Conservation (phyloP, 2,888 invertebrate genomes). For the Dendrolimus houi region DNA sequence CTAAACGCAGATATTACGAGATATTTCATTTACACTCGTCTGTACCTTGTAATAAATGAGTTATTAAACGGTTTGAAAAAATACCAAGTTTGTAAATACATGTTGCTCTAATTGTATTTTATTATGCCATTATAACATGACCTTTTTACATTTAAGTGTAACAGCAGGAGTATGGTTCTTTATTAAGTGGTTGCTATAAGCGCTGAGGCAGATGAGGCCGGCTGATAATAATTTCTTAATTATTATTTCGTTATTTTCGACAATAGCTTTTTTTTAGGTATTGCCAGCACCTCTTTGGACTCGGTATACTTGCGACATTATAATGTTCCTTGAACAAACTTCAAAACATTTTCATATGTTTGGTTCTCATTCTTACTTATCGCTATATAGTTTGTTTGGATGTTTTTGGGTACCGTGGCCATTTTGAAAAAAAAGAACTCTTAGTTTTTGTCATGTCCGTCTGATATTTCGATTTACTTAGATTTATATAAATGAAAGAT, state of each 20-base stretch:
- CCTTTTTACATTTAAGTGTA: conserved; percentile 6
- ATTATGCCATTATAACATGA: conserved; percentile 22
- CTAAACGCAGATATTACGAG: background rate
- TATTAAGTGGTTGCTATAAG: conserved; percentile 4
- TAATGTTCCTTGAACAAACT: no score
- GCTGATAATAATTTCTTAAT: conserved; percentile 58
- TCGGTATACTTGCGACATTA: no score
- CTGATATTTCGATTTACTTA: no score
- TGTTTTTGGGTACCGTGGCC: no score
- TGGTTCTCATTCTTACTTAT: no score
- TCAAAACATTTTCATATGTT: no score
- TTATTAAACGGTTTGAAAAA: conserved; percentile 29
- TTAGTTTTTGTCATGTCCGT: no score
- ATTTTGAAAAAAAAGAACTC: no score
- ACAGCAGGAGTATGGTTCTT: background rate
- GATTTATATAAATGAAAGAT: no score
- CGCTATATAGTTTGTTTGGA: no score
- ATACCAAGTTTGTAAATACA: conserved; percentile 15
- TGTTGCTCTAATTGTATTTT: conserved; percentile 13
- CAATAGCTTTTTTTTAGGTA: conserved; percentile 41
- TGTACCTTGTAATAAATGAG: conserved; percentile 6
- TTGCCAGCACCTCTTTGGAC: conserved; percentile 10
- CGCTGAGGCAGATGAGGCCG: conserved; percentile 37
- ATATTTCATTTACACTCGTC: background rate
- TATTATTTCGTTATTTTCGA: conserved; percentile 37